Percentiles rank a stretch among this genome's conserved stretches.
phyloP scores from a whole-genome alignment of 2,797 vertebrate genomes.

The Bovichtus diacanthus region DNA sequence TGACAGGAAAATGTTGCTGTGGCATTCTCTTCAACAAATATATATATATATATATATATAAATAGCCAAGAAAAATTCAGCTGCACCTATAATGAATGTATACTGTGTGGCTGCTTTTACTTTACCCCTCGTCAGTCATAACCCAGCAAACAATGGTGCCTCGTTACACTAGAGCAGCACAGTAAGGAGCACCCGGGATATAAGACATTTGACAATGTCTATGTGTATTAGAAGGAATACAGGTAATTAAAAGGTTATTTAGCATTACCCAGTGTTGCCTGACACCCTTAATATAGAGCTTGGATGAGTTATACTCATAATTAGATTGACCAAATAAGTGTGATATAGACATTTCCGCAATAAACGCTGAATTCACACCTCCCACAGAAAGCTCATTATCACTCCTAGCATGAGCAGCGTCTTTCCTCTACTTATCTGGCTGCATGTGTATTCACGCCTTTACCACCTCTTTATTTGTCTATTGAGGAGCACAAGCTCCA shows the following conservation, averaged over 20 bases:
- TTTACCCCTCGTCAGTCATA: constrained; percentile 13
- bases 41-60: too few relatives aligned
- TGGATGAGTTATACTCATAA: constrained; percentile 56
- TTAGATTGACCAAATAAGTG: constrained; percentile 65
- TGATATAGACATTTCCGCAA: constrained; percentile 65
- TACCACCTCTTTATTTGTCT: constrained; percentile 23
- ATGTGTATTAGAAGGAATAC: constrained; percentile 11
- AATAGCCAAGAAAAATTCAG: constrained; percentile 20
- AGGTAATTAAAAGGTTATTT: constrained; percentile 50
- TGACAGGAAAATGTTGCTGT: constrained; percentile 28
- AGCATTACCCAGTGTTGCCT: constrained; percentile 31
- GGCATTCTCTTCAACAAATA: constrained; percentile 18
- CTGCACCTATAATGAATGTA: constrained; percentile 22
- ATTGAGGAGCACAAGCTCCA: constrained; percentile 65
- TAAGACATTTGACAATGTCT: background rate
- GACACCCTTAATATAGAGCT: constrained; percentile 61
- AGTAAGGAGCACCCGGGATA: constrained; percentile 18
- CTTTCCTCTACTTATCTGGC: constrained; percentile 54
- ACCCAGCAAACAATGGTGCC: background rate
- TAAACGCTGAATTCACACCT: constrained; percentile 73
- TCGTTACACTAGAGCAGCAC: background rate
- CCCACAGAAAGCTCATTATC: constrained; percentile 76
- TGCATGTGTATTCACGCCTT: constrained; percentile 38
- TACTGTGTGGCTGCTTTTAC: constrained; percentile 1
- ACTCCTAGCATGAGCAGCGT: constrained; percentile 53